Evolutionary conservation across 2,113 vertebrate genomes (phyloP).

Genomic region (Chaetorhynchus papuensis): DNA sequence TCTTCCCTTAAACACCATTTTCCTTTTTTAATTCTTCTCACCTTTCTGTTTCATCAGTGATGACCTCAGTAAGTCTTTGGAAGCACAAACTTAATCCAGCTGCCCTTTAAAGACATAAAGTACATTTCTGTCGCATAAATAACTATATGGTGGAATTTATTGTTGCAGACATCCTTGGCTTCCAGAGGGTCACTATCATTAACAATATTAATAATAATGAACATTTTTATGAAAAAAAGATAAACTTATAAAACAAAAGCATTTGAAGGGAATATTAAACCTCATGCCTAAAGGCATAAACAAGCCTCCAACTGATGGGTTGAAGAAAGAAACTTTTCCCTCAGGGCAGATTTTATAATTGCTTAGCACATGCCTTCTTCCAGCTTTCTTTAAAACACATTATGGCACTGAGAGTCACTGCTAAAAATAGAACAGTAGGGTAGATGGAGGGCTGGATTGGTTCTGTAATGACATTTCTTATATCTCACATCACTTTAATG

Average conservation of each 20-base stretch:
- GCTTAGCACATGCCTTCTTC: background rate
- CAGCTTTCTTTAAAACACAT: background rate
- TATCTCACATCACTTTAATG: background rate
- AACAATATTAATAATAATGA: background rate
- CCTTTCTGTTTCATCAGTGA: background rate
- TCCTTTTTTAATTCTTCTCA: background rate
- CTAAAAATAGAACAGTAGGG: constrained; percentile 6
- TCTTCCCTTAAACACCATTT: background rate
- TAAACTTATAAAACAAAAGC: background rate
- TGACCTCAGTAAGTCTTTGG: background rate
- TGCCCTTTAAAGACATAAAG: background rate
- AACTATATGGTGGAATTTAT: background rate
- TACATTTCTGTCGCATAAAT: background rate
- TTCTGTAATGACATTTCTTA: background rate
- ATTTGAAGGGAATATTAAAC: background rate
- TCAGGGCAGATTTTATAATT: constrained; percentile 21
- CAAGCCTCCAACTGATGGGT: background rate
- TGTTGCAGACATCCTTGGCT: background rate
- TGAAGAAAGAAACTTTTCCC: constrained; percentile 1
- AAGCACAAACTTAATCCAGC: background rate
- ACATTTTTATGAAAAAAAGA: background rate
- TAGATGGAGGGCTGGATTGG: background rate
- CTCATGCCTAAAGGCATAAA: constrained; percentile 6
- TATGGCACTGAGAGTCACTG: background rate
- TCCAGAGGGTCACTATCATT: background rate